Conservation (phyloP, 1,140 invertebrate genomes). For the Arctopsyche grandis region DNA sequence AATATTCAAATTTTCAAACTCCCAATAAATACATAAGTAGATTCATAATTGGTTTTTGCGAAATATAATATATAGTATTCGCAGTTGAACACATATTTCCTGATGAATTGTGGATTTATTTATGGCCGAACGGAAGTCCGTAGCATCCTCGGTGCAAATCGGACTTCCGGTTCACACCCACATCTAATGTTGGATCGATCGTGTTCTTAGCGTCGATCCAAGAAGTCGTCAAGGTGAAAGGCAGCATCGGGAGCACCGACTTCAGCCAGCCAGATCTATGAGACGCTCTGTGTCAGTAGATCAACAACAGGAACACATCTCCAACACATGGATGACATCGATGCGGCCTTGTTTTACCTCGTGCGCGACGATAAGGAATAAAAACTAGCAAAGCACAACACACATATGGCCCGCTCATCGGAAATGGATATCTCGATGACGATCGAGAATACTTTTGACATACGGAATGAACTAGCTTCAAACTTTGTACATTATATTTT, state of each 20-base stretch:
- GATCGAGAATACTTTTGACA: slow-evolving; percentile 27
- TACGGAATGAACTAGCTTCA: background rate
- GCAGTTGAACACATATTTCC: too few species aligned
- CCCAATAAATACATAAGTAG: too few species aligned
- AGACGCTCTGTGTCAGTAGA: slow-evolving; percentile 48
- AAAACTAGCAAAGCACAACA: slow-evolving; percentile 12
- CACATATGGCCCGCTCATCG: slow-evolving; percentile 3
- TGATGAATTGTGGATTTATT: too few species aligned
- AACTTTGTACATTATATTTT: too few species aligned
- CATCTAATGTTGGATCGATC: too few species aligned
- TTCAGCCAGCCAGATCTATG: slow-evolving; percentile 37
- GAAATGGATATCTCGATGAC: slow-evolving; percentile 42
- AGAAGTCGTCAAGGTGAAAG: slow-evolving; percentile 35
- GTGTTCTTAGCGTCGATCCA: background rate
- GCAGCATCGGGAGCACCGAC: slow-evolving; percentile 37
- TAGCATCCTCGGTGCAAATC: too few species aligned
- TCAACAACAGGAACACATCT: slow-evolving; percentile 45
- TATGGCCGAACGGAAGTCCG: too few species aligned
- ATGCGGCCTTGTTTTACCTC: slow-evolving; percentile 39
- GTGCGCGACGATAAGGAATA: slow-evolving; percentile 9
- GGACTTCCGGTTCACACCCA: too few species aligned
- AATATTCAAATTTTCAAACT: too few species aligned
- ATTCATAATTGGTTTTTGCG: too few species aligned
- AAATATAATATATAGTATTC: too few species aligned
- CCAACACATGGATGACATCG: slow-evolving; percentile 37